These are phyloP conservation scores for Omphaloscelis lunosa DNA, from an alignment of 2,888 invertebrate genomes.

Conservation along the genomic window DNA sequence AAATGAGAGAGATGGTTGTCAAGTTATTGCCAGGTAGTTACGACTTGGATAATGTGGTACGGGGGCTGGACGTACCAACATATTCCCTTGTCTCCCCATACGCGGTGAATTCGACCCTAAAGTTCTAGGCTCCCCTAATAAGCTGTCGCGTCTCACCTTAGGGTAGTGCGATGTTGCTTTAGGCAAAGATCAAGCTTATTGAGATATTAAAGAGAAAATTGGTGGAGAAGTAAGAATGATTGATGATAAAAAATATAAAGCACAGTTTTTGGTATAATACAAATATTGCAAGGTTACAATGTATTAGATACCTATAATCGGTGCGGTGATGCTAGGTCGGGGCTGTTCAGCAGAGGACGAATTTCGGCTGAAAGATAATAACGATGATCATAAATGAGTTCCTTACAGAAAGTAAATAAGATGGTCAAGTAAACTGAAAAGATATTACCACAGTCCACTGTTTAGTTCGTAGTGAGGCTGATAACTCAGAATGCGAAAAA, in stretches of 20 bases:
- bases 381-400: not conserved
- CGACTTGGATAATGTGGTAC: constrained; percentile 70
- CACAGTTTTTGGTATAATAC: not conserved
- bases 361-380: not conserved
- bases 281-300: not conserved
- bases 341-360: no score
- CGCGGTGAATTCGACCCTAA: constrained; percentile 87
- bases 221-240: constrained; percentile 3
- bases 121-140: constrained; percentile 90
- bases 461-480: not conserved
- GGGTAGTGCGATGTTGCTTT: constrained; percentile 77
- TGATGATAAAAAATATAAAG: constrained; percentile 4
- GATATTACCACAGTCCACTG: not conserved
- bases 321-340: not conserved
- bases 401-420: not conserved
- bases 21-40: constrained; percentile 69
- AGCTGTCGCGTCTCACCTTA: constrained; percentile 87
- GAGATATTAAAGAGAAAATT: constrained; percentile 47
- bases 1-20: constrained; percentile 71
- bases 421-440: not conserved
- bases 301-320: not conserved
- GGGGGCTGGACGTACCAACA: constrained; percentile 81
- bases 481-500: not conserved
- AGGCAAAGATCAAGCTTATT: constrained; percentile 71
- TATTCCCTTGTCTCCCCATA: constrained; percentile 84